A percentile compares a stretch with the other conserved stretches of the same genome.
These are phyloP conservation scores for Morus bassanus DNA, from an alignment of 2,797 vertebrate species.

Conservation along the genomic window DNA sequence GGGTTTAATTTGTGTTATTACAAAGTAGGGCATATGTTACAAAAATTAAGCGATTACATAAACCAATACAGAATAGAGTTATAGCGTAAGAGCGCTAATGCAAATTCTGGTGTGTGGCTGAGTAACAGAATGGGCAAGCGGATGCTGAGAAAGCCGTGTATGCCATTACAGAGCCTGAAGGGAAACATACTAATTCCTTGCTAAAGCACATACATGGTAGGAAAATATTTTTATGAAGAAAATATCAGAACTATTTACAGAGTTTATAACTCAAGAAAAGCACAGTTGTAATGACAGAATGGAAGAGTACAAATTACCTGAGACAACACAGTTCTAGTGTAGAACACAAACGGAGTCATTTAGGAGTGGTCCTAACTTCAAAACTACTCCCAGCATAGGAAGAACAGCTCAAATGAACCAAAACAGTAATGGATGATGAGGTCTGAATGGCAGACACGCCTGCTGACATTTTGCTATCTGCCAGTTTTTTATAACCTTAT, in stretches of 20 bases:
- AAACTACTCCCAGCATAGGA: background rate
- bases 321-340: background rate
- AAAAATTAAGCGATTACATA: background rate
- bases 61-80: background rate
- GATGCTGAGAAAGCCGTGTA: background rate
- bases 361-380: background rate
- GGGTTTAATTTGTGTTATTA: background rate
- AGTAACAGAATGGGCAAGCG: background rate
- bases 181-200: background rate
- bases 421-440: background rate
- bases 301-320: background rate
- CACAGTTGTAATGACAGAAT: background rate
- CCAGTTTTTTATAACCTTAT: constrained; percentile 38
- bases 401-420: background rate
- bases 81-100: background rate
- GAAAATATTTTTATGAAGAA: background rate
- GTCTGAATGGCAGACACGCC: constrained; percentile 1
- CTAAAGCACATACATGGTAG: background rate
- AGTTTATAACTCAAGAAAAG: background rate
- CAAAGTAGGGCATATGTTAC: background rate
- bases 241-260: background rate
- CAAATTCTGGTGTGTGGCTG: background rate
- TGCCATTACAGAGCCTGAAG: background rate
- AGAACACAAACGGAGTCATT: background rate
- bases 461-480: constrained; percentile 39